These are phyloP conservation scores for Phthorimaea operculella DNA, from an alignment of 1,140 invertebrate genomes.

Conservation along the genomic window DNA sequence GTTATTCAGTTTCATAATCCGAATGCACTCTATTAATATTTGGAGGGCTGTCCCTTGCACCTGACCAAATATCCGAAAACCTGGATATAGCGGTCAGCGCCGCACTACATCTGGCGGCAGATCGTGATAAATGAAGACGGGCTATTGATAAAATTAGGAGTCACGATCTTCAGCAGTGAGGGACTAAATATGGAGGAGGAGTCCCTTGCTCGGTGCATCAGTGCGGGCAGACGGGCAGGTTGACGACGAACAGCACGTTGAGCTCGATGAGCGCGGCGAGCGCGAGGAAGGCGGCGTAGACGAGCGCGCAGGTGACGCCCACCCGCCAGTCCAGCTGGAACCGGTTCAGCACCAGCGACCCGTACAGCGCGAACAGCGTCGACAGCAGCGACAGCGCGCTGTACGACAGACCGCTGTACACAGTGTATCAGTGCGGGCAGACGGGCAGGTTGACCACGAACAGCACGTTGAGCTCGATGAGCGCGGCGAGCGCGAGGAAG, in stretches of 20 bases:
- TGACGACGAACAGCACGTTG: constrained; percentile 88
- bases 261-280: constrained; percentile 86
- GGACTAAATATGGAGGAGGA: too few relatives aligned
- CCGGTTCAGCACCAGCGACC: constrained; percentile 79
- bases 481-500: constrained; percentile 81
- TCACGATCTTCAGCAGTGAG: too few relatives aligned
- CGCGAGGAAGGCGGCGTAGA: constrained; percentile 82
- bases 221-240: constrained; percentile 79
- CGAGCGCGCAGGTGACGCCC: constrained; percentile 79
- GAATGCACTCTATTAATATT: too few relatives aligned
- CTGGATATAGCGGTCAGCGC: too few relatives aligned
- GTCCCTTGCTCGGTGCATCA: too few relatives aligned
- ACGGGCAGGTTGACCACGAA: constrained; percentile 86
- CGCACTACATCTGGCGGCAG: too few relatives aligned
- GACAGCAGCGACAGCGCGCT: constrained; percentile 83
- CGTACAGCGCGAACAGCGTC: constrained; percentile 81
- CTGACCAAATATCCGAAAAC: too few relatives aligned
- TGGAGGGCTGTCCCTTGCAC: too few relatives aligned
- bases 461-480: constrained; percentile 90
- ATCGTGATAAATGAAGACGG: too few relatives aligned
- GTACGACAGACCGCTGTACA: constrained; percentile 83
- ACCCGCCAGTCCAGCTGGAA: constrained; percentile 83
- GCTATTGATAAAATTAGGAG: too few relatives aligned
- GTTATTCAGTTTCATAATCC: too few relatives aligned
- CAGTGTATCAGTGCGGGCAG: constrained; percentile 69